Evolutionary conservation across 2,113 vertebrate species (phyloP), one percentile per base, ranked within the genome.

Genomic region (Nycticorax nycticorax): DNA sequence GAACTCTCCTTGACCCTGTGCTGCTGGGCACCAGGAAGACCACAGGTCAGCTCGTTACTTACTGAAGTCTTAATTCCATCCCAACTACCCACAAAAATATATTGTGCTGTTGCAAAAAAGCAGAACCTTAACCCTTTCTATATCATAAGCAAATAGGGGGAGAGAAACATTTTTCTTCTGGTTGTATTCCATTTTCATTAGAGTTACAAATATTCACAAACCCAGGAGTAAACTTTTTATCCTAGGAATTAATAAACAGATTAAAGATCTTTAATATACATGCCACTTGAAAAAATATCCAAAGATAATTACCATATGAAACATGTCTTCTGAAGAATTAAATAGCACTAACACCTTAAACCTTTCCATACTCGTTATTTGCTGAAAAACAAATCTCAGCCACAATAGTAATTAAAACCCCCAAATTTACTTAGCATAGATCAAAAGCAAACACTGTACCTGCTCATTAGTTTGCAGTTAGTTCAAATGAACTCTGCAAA

Each of bases 391-490:
- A 48, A 35, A 72, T 5, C 35, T 64, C 53, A 59, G 64, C 33
- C 35, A 47, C 37, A 24, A 30, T 0, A 43, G 50, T 33, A 59
- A 53, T 3, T 21, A n/a, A 39, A 77, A 6, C 1, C 14, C 37
- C 33, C n/a, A n/a, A 1, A 52, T 71, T 47, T 6, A 20, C n/a
- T 76, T 50, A 63, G 15, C 27, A 41, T 0, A 17, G 8, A 21
- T 4, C n/a, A 57, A 71, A 60, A 75, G 37, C 50, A 52, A 48
- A 14, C 3, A 10, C 45, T 0, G 0, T 10, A 28, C 13, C 56
- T 63, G 37, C 3, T 35, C 28, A 6, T 37, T 12, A 37, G 39
- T 2, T 7, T 23, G 71, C 37, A 79, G 35, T 12, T 22, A 56
- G 77, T 24, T 35, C 19, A 35, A 15, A 11, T 3, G 22, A 92